phyloP scores from a whole-genome alignment of 2,888 invertebrate species.

The Hemaris fuciformis region DNA sequence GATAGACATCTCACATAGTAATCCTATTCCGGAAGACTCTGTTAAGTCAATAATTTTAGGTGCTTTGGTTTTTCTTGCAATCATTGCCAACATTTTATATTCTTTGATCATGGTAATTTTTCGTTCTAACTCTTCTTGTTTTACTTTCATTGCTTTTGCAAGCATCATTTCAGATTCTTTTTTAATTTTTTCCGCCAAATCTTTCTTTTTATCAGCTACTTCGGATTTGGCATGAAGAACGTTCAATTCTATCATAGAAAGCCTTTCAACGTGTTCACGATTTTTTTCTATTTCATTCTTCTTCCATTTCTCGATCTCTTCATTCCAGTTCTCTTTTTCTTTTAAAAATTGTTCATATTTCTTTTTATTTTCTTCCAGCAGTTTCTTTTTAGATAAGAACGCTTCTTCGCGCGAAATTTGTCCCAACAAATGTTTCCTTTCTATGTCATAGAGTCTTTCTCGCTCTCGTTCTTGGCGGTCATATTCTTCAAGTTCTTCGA shows the following conservation, averaged over 20 bases:
- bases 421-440: slow-evolving; percentile 82
- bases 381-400: slow-evolving; percentile 76
- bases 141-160: slow-evolving; percentile 62
- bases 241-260: slow-evolving; percentile 54
- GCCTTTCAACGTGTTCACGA: slow-evolving; percentile 67
- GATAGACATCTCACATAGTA: slow-evolving; percentile 84
- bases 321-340: slow-evolving; percentile 71
- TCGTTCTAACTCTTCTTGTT: slow-evolving; percentile 75
- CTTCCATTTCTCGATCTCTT: slow-evolving; percentile 78
- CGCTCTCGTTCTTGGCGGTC: slow-evolving; percentile 71
- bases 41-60: slow-evolving; percentile 82
- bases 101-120: slow-evolving; percentile 75
- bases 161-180: slow-evolving; percentile 54
- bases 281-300: slow-evolving; percentile 72
- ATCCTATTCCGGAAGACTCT: slow-evolving; percentile 80
- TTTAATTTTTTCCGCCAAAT: slow-evolving; percentile 53
- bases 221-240: slow-evolving; percentile 55
- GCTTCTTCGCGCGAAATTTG: slow-evolving; percentile 83
- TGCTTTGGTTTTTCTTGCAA: slow-evolving; percentile 75
- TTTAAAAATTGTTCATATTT: slow-evolving; percentile 74
- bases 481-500: slow-evolving; percentile 67
- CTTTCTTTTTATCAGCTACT: slow-evolving; percentile 50
- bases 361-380: slow-evolving; percentile 70
- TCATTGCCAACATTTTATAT: slow-evolving; percentile 69
- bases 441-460: slow-evolving; percentile 75